phyloP scores from a whole-genome alignment of 92 coral and sea anemone genomes.

The Meandrina meandrites region DNA sequence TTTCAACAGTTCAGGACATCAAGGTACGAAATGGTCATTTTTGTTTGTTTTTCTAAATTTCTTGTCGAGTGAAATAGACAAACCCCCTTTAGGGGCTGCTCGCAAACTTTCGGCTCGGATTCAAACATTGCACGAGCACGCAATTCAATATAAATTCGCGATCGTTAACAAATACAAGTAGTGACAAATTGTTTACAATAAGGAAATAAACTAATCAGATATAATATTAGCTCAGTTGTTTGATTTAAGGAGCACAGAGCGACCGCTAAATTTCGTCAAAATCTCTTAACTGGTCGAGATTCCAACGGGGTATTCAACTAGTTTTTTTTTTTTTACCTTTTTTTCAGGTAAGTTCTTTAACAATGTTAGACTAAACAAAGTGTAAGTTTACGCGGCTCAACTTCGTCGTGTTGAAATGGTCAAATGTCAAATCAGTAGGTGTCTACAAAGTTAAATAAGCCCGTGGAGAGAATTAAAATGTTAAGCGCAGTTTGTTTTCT shows the following conservation, averaged over 20 bases:
- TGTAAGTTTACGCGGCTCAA: conserved; percentile 9
- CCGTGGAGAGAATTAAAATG: background rate
- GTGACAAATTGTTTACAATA: background rate
- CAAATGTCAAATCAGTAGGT: background rate
- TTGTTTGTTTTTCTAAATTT: background rate
- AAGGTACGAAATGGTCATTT: background rate
- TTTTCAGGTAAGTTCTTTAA: background rate
- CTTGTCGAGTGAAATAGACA: background rate
- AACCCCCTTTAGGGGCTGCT: background rate
- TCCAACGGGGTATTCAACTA: background rate
- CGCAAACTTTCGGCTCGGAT: background rate
- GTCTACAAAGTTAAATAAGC: background rate
- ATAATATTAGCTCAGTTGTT: no score
- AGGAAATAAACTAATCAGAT: background rate
- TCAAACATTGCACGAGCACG: background rate
- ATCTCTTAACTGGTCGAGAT: background rate
- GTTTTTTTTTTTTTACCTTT: background rate
- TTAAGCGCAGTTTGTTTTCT: no score
- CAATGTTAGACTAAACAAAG: conserved; percentile 17
- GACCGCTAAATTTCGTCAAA: background rate
- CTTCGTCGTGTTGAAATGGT: conserved; percentile 1
- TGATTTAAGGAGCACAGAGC: background rate
- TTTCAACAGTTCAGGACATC: background rate
- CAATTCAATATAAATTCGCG: background rate
- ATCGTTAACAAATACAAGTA: background rate